Percentiles rank a stretch among this genome's conserved stretches.
Evolutionary conservation across 2,797 vertebrate species (phyloP).

Genomic region (Tangara arthus): DNA sequence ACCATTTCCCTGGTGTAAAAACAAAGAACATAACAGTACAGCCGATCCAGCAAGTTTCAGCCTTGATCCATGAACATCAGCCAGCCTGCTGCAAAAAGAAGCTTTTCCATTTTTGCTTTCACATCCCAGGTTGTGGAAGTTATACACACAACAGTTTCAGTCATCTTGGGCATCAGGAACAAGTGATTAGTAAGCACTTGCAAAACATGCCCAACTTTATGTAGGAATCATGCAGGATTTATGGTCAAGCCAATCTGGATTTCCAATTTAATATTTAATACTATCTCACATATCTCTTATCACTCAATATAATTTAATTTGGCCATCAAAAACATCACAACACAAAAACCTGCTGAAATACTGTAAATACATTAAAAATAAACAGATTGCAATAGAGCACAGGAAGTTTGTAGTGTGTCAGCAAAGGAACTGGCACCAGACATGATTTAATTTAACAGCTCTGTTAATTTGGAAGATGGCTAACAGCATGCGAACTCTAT

Average conservation of each 20-base stretch:
- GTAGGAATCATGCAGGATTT: not conserved
- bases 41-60: not conserved
- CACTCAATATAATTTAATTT: not conserved
- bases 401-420: not conserved
- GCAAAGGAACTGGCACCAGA: not conserved
- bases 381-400: not conserved
- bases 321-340: not conserved
- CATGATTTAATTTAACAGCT: not conserved
- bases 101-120: not conserved
- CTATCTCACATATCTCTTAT: not conserved
- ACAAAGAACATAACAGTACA: accelerated
- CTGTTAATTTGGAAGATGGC: not conserved
- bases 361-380: not conserved
- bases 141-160: not conserved
- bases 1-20: not conserved
- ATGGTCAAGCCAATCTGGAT: not conserved
- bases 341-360: not conserved
- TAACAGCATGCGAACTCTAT: not conserved
- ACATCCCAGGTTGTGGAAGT: not conserved
- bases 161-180: not conserved
- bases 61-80: not conserved
- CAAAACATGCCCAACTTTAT: not conserved
- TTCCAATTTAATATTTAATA: not conserved
- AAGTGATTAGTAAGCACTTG: not conserved
- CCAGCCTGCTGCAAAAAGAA: not conserved